Percentiles rank a stretch among this genome's conserved stretches.
Evolutionary conservation across 2,888 invertebrate genomes (phyloP).

Genomic region (Steinernema carpocapsae): DNA sequence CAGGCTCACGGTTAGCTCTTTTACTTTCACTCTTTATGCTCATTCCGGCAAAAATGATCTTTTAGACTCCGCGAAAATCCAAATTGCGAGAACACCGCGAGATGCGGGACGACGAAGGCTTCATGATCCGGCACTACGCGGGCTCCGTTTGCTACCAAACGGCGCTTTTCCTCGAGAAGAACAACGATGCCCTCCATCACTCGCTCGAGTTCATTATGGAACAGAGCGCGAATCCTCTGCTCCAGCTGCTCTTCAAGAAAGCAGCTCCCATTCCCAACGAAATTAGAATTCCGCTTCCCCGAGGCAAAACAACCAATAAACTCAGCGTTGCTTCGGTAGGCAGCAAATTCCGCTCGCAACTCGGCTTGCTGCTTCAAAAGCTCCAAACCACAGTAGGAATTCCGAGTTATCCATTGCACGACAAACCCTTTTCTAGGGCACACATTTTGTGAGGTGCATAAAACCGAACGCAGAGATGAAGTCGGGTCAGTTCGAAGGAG

Average conservation of each 20-base stretch:
- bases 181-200: slow-evolving; percentile 95
- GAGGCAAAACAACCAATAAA: slow-evolving; percentile 61
- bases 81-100: slow-evolving; percentile 84
- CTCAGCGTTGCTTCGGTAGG: slow-evolving; percentile 87
- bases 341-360: slow-evolving; percentile 90
- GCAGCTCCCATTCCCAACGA: slow-evolving; percentile 54
- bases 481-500: slow-evolving; percentile 71
- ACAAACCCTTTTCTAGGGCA: slow-evolving; percentile 77
- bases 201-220: slow-evolving; percentile 90
- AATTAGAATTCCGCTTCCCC: slow-evolving; percentile 52
- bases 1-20: slow-evolving; percentile 79
- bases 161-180: slow-evolving; percentile 98
- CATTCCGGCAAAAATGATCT: no score
- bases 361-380: slow-evolving; percentile 90
- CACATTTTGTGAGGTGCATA: slow-evolving; percentile 94
- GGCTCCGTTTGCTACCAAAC: slow-evolving; percentile 92
- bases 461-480: slow-evolving; percentile 95
- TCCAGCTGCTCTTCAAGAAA: slow-evolving; percentile 43
- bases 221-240: slow-evolving; percentile 46
- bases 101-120: slow-evolving; percentile 94
- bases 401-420: not conserved
- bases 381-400: slow-evolving; percentile 78
- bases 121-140: slow-evolving; percentile 92
- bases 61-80: slow-evolving; percentile 82
- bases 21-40: no score